Percentiles rank a stretch among this genome's conserved stretches.
phyloP scores from a whole-genome alignment of 2,797 vertebrate genomes.

The Pseudochromis fuscus region DNA sequence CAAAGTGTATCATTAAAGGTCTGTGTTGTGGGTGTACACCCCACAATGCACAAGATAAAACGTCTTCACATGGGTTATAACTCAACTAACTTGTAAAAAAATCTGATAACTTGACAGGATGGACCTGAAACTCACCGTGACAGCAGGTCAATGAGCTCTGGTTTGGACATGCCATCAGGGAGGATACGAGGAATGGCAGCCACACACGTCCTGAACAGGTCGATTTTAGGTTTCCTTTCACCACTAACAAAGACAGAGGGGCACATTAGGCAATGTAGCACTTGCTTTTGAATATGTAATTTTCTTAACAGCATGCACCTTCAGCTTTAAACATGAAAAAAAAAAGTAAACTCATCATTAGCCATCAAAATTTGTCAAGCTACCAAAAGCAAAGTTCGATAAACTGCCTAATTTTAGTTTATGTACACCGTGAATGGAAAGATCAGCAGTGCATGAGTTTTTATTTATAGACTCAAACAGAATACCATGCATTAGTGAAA shows the following conservation, averaged over 20 bases:
- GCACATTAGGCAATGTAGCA: not conserved
- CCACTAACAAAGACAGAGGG: conserved; percentile 83
- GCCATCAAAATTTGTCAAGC: not conserved
- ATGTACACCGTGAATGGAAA: not conserved
- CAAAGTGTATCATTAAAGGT: too few relatives aligned
- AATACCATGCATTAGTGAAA: not conserved
- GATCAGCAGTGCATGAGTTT: not conserved
- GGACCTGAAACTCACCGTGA: conserved; percentile 86
- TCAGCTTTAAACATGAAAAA: not conserved
- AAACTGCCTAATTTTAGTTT: not conserved
- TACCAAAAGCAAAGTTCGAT: too few relatives aligned
- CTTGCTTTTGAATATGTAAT: not conserved
- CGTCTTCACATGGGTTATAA: not conserved
- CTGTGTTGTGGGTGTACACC: too few relatives aligned
- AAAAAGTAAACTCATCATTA: not conserved
- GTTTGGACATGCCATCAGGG: conserved; percentile 98
- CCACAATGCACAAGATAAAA: not conserved
- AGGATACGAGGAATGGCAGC: conserved; percentile 97
- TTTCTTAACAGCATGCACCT: not conserved
- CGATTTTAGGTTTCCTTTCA: conserved; percentile 98
- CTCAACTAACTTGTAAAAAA: not conserved
- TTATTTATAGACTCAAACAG: not conserved
- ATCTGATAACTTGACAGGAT: not conserved
- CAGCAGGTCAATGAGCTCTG: conserved; percentile 96
- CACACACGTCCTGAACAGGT: conserved; percentile 97